phyloP scores from a whole-genome alignment of 2,888 invertebrate genomes.

The Slavum lentiscoides region DNA sequence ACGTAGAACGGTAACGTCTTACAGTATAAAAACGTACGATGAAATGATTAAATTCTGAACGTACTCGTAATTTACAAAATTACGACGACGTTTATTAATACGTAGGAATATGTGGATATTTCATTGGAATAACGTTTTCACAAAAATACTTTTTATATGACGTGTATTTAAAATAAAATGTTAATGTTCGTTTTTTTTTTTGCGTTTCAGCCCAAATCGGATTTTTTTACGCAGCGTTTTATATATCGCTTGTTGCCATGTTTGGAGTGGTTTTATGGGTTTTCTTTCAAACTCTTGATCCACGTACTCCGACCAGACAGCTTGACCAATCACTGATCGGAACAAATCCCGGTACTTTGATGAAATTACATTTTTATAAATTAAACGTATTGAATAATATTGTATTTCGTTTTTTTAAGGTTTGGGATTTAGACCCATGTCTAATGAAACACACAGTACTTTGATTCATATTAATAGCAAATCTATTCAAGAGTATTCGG shows the following conservation, averaged over 20 bases:
- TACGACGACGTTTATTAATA: too few relatives aligned
- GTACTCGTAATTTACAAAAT: too few relatives aligned
- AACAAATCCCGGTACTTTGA: conserved; percentile 78
- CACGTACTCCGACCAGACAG: conserved; percentile 88
- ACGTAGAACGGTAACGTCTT: too few relatives aligned
- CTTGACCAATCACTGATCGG: conserved; percentile 86
- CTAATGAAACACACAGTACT: conserved; percentile 84
- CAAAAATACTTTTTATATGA: too few relatives aligned
- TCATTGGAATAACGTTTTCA: too few relatives aligned
- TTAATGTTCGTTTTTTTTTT: conserved; percentile 1
- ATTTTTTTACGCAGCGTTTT: conserved; percentile 94
- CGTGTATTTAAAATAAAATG: background rate
- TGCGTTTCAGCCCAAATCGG: conserved; percentile 81
- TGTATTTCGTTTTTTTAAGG: conserved; percentile 61
- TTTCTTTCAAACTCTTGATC: conserved; percentile 87
- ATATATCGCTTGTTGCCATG: conserved; percentile 85
- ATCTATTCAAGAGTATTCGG: conserved; percentile 73
- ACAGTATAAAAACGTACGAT: too few relatives aligned
- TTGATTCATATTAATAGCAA: conserved; percentile 92
- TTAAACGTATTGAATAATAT: background rate
- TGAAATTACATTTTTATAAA: background rate
- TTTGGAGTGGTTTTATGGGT: conserved; percentile 94
- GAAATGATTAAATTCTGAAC: too few relatives aligned
- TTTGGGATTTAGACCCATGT: conserved; percentile 91
- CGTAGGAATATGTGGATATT: too few relatives aligned